These are phyloP conservation scores for Myrmophylax atrothorax DNA, from an alignment of 2,113 vertebrate species.

Conservation along the genomic window DNA sequence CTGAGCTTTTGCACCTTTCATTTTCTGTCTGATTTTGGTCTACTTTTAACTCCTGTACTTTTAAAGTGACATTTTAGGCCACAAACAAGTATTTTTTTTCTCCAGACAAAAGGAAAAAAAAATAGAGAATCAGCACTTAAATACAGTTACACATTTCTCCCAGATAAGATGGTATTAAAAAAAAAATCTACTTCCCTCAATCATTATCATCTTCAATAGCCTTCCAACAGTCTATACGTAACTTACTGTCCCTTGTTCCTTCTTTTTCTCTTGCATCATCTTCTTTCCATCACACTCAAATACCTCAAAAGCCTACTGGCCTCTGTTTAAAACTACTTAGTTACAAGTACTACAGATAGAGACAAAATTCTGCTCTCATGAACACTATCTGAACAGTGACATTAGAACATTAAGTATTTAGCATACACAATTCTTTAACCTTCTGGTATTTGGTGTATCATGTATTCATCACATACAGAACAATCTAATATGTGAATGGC, in stretches of 20 bases:
- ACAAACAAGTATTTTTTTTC: not conserved
- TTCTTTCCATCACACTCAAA: not conserved
- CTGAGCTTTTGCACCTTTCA: not conserved
- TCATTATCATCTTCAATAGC: not conserved
- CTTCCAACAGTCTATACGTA: not conserved
- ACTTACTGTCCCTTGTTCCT: not conserved
- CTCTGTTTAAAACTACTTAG: not conserved
- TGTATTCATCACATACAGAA: not conserved
- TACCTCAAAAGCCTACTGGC: not conserved
- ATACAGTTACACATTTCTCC: not conserved
- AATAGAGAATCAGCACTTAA: accelerated
- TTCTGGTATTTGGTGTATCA: not conserved
- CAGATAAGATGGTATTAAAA: not conserved
- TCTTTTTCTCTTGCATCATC: not conserved
- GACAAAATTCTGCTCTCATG: not conserved
- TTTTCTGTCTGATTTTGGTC: accelerated
- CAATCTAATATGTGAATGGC: not conserved
- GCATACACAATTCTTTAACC: not conserved
- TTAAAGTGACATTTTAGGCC: not conserved
- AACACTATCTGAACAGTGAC: not conserved
- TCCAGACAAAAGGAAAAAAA: not conserved
- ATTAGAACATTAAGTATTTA: not conserved
- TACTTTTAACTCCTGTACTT: not conserved
- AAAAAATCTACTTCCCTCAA: not conserved
- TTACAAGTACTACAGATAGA: not conserved